Percentiles rank a stretch among this genome's conserved stretches.
Conservation (phyloP, 2,113 vertebrate species). For the Redunca redunca region DNA sequence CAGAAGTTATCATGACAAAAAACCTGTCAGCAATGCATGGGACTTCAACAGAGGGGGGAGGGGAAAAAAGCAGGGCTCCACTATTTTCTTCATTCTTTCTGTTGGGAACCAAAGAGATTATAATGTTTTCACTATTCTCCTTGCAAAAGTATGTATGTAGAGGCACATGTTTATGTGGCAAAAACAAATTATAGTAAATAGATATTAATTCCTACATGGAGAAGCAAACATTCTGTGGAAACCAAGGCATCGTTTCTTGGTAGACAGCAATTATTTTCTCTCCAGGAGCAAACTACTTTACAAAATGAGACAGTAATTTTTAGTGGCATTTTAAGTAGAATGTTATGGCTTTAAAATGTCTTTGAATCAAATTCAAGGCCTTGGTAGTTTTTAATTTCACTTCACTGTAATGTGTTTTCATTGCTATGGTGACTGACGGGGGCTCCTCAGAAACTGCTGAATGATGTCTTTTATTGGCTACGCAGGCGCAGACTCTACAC, state of each 20-base stretch:
- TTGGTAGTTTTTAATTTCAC: conserved; percentile 44
- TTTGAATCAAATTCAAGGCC: conserved; percentile 32
- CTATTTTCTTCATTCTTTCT: neutral
- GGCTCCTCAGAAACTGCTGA: neutral
- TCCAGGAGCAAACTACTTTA: neutral
- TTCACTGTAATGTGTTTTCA: neutral
- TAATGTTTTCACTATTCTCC: neutral
- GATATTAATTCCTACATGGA: neutral
- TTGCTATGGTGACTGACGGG: neutral
- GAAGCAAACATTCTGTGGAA: neutral
- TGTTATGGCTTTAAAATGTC: conserved; percentile 36
- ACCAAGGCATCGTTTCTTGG: neutral
- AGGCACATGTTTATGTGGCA: neutral
- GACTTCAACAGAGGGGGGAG: neutral
- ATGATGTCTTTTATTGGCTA: neutral
- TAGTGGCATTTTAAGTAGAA: conserved; percentile 21
- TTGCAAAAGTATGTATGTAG: neutral
- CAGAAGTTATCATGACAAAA: neutral
- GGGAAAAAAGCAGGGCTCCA: neutral
- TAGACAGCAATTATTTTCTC: conserved; percentile 26
- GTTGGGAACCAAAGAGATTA: neutral
- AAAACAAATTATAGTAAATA: neutral
- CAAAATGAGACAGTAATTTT: conserved; percentile 22
- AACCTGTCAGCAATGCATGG: accelerated
- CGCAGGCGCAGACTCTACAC: no score